A percentile compares a stretch with the other conserved stretches of the same genome.
Evolutionary conservation across 2,113 vertebrate species (phyloP).

Genomic region (Nansenia antarctica): DNA sequence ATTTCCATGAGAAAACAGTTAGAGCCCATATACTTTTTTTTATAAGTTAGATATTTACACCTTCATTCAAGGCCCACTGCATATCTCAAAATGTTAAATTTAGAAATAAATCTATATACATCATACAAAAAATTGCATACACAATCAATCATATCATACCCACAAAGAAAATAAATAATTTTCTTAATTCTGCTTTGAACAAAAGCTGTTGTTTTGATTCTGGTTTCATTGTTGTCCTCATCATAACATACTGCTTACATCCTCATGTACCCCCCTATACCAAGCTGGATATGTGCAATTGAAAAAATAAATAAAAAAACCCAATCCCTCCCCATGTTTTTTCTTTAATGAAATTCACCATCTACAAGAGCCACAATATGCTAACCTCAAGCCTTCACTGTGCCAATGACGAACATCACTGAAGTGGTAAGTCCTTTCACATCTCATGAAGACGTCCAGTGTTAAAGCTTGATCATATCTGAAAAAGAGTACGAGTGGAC

Average conservation of each 20-base stretch:
- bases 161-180: conserved; percentile 10
- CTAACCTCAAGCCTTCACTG: conserved; percentile 8
- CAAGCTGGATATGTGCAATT: neutral
- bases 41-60: conserved; percentile 78
- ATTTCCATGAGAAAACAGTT: conserved; percentile 42
- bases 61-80: conserved; percentile 56
- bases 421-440: conserved; percentile 14
- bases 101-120: conserved; percentile 74
- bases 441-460: conserved; percentile 40
- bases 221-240: neutral
- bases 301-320: neutral
- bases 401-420: conserved; percentile 9
- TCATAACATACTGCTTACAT: neutral
- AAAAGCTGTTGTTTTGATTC: neutral
- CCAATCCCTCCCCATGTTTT: no score
- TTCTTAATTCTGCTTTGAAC: conserved; percentile 17
- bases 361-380: conserved; percentile 17
- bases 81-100: conserved; percentile 50
- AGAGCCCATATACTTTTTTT: conserved; percentile 55
- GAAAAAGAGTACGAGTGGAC: neutral
- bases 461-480: conserved; percentile 7
- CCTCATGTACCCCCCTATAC: no score
- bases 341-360: neutral
- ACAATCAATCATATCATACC: conserved; percentile 35
- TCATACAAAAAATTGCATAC: conserved; percentile 72